Conservation (phyloP, 2,113 vertebrate species). For the Chauna torquata region DNA sequence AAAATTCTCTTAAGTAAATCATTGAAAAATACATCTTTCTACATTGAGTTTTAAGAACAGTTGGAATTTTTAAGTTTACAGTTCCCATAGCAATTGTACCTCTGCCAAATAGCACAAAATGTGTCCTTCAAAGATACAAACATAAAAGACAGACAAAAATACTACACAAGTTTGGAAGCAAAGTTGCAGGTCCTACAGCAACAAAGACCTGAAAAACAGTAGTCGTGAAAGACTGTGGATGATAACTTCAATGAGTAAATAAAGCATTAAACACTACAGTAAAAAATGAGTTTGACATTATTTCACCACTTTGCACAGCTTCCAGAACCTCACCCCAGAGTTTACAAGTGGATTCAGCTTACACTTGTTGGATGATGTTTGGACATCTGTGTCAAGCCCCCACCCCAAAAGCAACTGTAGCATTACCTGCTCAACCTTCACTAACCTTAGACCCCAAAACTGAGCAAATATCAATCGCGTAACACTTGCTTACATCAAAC, state of each 20-base stretch:
- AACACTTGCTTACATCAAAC: not conserved
- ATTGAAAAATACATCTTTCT: not conserved
- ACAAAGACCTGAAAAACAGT: not conserved
- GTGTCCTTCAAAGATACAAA: not conserved
- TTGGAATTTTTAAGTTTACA: conserved; percentile 14
- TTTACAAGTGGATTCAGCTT: not conserved
- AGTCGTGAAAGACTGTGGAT: not conserved
- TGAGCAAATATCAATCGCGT: not conserved
- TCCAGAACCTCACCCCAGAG: not conserved
- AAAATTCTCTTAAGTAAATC: not conserved
- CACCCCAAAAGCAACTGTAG: not conserved
- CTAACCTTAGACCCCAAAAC: not conserved
- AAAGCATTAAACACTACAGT: not conserved
- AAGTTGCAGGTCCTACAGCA: conserved; percentile 2
- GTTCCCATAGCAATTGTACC: conserved; percentile 24
- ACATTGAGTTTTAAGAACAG: not conserved
- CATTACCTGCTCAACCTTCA: not conserved
- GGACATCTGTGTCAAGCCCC: not conserved
- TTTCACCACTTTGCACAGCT: not conserved
- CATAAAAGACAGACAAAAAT: not conserved
- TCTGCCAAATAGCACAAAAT: not conserved
- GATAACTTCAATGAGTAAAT: not conserved
- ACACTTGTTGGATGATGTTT: not conserved
- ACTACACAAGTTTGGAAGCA: not conserved
- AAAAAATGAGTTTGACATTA: not conserved